A percentile compares a stretch with the other conserved stretches of the same genome.
Conservation (phyloP, 2,888 invertebrate genomes). For the Apomyelois bistriatella region DNA sequence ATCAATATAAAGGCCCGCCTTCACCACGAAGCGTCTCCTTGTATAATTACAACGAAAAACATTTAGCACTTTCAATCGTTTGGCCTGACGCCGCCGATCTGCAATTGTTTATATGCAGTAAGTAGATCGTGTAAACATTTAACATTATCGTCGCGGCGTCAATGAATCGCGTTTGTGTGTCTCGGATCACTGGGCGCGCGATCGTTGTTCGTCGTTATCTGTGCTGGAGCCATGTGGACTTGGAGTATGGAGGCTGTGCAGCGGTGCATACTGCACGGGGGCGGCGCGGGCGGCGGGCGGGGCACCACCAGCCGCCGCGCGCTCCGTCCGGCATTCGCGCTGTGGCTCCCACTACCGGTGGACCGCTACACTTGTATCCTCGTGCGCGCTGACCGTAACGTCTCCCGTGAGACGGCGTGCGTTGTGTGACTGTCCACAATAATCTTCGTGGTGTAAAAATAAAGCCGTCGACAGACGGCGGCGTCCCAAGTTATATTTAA, state of each 20-base stretch:
- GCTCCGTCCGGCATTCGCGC: slow-evolving; percentile 52
- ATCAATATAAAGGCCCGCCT: too few species aligned
- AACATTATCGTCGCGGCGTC: slow-evolving; percentile 56
- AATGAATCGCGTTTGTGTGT: slow-evolving; percentile 61
- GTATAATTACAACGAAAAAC: not conserved
- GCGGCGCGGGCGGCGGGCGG: slow-evolving; percentile 29
- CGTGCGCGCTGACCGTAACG: slow-evolving; percentile 36
- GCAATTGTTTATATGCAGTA: slow-evolving; percentile 47
- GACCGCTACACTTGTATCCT: slow-evolving; percentile 28
- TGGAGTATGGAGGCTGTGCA: slow-evolving; percentile 71
- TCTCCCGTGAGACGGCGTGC: slow-evolving; percentile 54
- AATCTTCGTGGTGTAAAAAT: slow-evolving; percentile 71
- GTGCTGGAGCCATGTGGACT: slow-evolving; percentile 62
- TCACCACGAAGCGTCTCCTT: slow-evolving; percentile 4
- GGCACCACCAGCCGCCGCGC: slow-evolving; percentile 35
- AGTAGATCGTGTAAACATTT: slow-evolving; percentile 47
- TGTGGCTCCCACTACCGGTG: slow-evolving; percentile 44
- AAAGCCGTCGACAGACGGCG: slow-evolving; percentile 75
- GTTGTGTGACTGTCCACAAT: slow-evolving; percentile 57
- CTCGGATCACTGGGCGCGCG: slow-evolving; percentile 41
- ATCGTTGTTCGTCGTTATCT: slow-evolving; percentile 47
- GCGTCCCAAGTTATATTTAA: slow-evolving; percentile 75
- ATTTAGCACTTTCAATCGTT: slow-evolving; percentile 12
- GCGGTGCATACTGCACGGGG: slow-evolving; percentile 63
- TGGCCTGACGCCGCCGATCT: slow-evolving; percentile 30